Base-by-base conservation (phyloP, 2,888 invertebrate genomes). In the Lithophane ornitopus region DNA sequence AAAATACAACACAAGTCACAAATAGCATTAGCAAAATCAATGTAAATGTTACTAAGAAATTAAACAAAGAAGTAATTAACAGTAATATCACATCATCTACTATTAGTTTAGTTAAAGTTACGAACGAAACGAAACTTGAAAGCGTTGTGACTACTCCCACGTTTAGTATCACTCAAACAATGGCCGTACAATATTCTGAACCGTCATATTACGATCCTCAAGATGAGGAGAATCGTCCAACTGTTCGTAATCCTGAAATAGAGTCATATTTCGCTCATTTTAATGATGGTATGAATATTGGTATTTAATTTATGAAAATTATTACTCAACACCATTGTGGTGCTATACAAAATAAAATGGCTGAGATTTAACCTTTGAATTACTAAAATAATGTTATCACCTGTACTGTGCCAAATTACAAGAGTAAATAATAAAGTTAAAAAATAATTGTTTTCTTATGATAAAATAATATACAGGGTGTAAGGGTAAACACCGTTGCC, bases 221-320 rank as follows among this genome's bases (percentile, higher is more conserved):
- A 0, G 14, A n/a, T n/a, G n/a, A 22, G 0, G 9, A 28, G 12
- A 28, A 49, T 34, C 9, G 7, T 16, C 34, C 52, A 52, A 34
- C 19, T 14, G n/a, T 28, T 16, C 22, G 22, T n/a, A 16, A 54
- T 34, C 34, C 11, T 1, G 6, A 67, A 54, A 7, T 54, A 3
- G 54, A 54, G 0, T 3, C 3, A n/a, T 56, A 56, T 54, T 56
- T 67, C 1, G n/a, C n/a, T 2, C 54, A 67, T n/a, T 0, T 67
- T 16, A 67, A 54, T n/a, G 67, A 67, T 11, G 67, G 67, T 34
- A 16, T 67, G 9, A 34, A 67, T 34, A n/a, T 67, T 34, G n/a
- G 0, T 16, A 56, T 67, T 34, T 67, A 34, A 56, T 34, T 11
- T 54, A 56, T 3, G 11, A 34, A 56, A 46, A 28, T 0, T 6